Base-by-base conservation (phyloP, 2,797 vertebrate genomes). In the Glyptemys insculpta region DNA sequence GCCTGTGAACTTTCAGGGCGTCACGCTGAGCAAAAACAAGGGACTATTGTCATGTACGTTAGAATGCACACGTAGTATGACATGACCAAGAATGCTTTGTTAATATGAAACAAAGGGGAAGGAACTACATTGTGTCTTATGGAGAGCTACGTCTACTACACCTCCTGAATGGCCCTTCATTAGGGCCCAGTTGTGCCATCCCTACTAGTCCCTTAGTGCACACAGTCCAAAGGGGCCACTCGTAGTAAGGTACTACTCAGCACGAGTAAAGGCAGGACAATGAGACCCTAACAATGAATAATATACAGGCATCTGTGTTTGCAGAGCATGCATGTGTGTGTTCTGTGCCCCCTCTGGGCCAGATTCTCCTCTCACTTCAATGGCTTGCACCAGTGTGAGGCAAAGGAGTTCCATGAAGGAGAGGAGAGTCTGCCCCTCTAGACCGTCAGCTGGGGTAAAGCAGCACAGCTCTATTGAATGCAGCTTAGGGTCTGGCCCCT, bases 191-290 rank as follows among this genome's bases (percentile, higher is more conserved):
- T 2, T 11, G 14, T 0, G 2, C 8, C 6, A 15, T 5, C 49
- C 14, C 59, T 1, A 0, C 6, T 49, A 79, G 9, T 72, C 21
- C 19, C 80, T 37, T 49, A 25, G 34, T 52, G 16, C n/a, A 5
- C 1, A 0, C 0, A 2, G 41, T 2, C 19, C 2, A 27, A 23
- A 0, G 6, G 62, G 27, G 23, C 37, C n/a, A 68, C 65, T 9
- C 65, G n/a, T 68, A 37, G n/a, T 37, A 53, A 16, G 54, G 6
- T 2, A 1, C 4, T 1, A 29, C 49, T 50, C 49, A 52, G 62
- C n/a, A 6, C 11, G 6, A 31, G 27, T 18, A 52, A 53, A 19
- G 37, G 65, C 41, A 47, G 41, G 23, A 76, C 72, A 76, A 29
- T 15, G 72, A 47, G 41, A 47, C 19, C 37, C 37, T 41, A 41